phyloP scores from a whole-genome alignment of 2,888 invertebrate genomes.

The Cheilosia pagana region DNA sequence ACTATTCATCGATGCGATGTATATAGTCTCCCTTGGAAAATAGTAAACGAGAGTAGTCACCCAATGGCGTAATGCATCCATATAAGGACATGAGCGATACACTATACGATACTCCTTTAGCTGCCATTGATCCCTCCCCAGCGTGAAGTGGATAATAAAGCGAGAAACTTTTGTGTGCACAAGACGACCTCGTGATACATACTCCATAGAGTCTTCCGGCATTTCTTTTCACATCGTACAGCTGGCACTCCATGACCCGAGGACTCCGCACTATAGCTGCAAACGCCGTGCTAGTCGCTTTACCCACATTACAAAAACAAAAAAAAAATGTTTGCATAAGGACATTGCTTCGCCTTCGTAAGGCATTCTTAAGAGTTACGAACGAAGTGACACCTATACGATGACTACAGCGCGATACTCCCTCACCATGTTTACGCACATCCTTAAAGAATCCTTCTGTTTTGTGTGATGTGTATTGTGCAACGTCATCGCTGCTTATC shows the following conservation, averaged over 20 bases:
- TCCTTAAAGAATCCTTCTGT: conserved; percentile 9
- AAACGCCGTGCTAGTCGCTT: conserved; percentile 36
- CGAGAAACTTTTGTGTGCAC: conserved; percentile 12
- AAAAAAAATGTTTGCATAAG: conserved; percentile 50
- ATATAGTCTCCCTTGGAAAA: not conserved
- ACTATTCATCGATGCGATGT: not conserved
- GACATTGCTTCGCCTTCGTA: conserved; percentile 43
- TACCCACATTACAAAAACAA: conserved; percentile 48
- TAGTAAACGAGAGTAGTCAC: conserved; percentile 13
- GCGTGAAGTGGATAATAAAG: not conserved
- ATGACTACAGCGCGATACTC: conserved; percentile 11
- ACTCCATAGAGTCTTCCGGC: conserved; percentile 24
- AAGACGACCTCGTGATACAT: conserved; percentile 33
- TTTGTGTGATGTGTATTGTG: conserved; percentile 8
- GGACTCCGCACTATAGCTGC: conserved; percentile 9
- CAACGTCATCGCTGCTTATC: conserved; percentile 29
- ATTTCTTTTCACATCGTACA: conserved; percentile 27
- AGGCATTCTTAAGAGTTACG: conserved; percentile 8
- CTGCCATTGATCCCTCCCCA: conserved; percentile 27
- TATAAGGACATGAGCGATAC: conserved; percentile 25
- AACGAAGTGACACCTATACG: conserved; percentile 10
- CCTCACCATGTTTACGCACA: conserved; percentile 40
- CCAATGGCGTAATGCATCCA: conserved; percentile 23
- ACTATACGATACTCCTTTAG: conserved; percentile 26
- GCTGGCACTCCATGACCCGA: conserved; percentile 21